Base-by-base conservation (phyloP, 2,888 invertebrate species). In the Sinotaia quadrata region DNA sequence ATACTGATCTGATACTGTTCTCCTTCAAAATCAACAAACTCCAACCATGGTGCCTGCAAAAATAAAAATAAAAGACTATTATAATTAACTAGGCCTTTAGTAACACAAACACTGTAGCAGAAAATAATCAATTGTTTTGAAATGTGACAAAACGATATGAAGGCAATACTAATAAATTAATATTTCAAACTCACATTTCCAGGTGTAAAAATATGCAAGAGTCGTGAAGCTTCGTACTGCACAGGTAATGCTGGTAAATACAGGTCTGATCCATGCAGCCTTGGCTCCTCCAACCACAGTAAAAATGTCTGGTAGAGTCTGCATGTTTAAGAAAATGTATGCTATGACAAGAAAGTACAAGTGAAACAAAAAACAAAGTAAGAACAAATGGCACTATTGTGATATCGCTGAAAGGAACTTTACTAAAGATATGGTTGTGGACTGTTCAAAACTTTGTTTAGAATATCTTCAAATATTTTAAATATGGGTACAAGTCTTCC, bases 271-370 rank as follows among this genome's bases (percentile, higher is more conserved):
- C 92, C 92, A 84, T 93, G 94, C 2, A 95, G 89, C 69, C 92
- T 89, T 0, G 93, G 92, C 81, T 95, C 95, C 84, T 94, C 94
- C 67, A 95, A 87, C 95, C 95, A 95, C 24, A 94, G 87, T 0
- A 90, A 89, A 80, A 92, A 92, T 1, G 93, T 85, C 74, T 84
- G 82, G 73, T 81, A 86, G 57, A 87, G 68, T 33, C 86, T 82
- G 72, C 12, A 59, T n/a, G 33, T 18, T 8, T 8, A 58, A 34
- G 18, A 8, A 1, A 24, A 41, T 15, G 44, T 12, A 41, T 41
- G 12, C 15, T 41, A 41, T 41, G 44, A 41, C 44, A 41, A 15
- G 12, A 15, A n/a, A 41, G 12, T n/a, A n/a, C n/a, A n/a, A n/a
- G n/a, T n/a, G n/a, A n/a, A n/a, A n/a, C n/a, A n/a, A n/a, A n/a